Conservation (phyloP, 2,113 vertebrate genomes). For the Pterocles gutturalis region DNA sequence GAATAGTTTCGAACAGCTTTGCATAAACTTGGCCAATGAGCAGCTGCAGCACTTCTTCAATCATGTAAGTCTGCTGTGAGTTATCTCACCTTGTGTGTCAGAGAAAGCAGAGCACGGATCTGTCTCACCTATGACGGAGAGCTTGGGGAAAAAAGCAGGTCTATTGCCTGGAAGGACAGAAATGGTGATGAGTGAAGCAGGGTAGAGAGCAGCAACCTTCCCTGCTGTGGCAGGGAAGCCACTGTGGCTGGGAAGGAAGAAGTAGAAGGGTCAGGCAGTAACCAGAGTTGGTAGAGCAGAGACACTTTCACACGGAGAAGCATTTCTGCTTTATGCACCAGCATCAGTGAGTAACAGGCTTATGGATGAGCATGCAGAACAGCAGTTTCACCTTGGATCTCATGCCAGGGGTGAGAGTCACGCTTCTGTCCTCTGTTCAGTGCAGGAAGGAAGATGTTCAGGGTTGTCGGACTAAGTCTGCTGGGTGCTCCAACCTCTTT, state of each 20-base stretch:
- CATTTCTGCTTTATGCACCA: background rate
- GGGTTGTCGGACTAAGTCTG: background rate
- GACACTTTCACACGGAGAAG: background rate
- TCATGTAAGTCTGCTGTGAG: constrained; percentile 67
- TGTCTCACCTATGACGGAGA: background rate
- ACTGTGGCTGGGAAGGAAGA: background rate
- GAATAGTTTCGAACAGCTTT: constrained; percentile 83
- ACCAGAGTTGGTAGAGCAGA: background rate
- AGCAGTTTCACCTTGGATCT: background rate
- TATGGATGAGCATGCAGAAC: background rate
- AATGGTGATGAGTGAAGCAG: background rate
- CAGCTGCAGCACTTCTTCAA: constrained; percentile 86
- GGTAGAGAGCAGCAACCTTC: background rate
- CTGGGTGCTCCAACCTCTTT: background rate
- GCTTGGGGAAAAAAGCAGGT: background rate
- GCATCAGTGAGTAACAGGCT: background rate
- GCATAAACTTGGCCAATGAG: constrained; percentile 85
- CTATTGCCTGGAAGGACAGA: background rate
- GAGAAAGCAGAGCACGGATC: background rate
- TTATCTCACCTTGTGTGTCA: background rate
- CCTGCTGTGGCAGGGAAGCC: background rate
- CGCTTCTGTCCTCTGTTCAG: background rate
- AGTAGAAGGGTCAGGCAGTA: background rate
- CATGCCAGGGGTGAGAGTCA: background rate
- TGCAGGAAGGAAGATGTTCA: background rate